phyloP scores from a whole-genome alignment of 2,797 vertebrate genomes.

The Tenualosa thibaudeaui region DNA sequence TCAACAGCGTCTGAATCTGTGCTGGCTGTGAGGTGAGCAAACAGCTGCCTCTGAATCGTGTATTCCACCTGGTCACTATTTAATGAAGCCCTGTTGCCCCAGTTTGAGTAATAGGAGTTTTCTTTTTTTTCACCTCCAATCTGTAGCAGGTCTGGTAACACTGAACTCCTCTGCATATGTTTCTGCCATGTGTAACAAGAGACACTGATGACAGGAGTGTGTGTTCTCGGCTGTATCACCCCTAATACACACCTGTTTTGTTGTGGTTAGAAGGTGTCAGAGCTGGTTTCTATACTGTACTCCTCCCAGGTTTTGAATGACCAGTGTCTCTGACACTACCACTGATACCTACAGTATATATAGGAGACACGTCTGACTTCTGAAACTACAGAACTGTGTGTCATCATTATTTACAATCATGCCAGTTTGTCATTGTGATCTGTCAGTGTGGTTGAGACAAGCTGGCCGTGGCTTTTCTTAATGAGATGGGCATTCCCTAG shows the following conservation, averaged over 20 bases:
- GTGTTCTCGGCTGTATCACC: background rate
- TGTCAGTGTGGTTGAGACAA: no score
- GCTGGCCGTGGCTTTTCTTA: background rate
- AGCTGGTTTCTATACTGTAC: background rate
- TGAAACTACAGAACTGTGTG: background rate
- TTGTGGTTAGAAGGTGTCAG: slow-evolving; percentile 4
- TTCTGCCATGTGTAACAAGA: background rate
- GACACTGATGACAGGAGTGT: background rate
- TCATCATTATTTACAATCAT: background rate
- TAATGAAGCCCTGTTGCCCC: background rate
- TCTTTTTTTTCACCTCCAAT: background rate
- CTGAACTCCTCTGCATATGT: background rate
- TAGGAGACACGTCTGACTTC: background rate
- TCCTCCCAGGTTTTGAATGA: background rate
- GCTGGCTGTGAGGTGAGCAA: background rate
- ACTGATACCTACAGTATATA: background rate
- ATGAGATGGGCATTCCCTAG: background rate
- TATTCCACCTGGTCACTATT: slow-evolving; percentile 1
- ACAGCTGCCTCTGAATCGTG: background rate
- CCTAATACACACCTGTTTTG: background rate
- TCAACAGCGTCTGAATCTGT: background rate
- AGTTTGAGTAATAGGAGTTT: background rate
- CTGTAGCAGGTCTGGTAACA: background rate
- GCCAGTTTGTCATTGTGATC: background rate
- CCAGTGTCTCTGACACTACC: background rate